phyloP scores from a whole-genome alignment of 2,797 vertebrate species.

The Aeoliscus strigatus region DNA sequence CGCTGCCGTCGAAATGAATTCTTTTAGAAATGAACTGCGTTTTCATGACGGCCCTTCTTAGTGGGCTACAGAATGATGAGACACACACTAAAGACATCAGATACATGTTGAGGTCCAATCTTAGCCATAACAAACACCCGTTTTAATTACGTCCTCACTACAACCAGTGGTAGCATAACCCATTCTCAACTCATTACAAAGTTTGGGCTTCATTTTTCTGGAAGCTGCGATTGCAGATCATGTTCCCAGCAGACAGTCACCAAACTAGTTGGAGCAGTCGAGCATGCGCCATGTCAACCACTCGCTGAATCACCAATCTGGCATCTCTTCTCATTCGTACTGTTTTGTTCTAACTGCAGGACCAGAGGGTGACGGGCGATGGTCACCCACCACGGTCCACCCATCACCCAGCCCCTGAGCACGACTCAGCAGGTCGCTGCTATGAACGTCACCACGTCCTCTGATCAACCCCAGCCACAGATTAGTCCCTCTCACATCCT shows the following conservation, averaged over 20 bases:
- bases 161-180: too few species aligned
- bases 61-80: conserved; percentile 32
- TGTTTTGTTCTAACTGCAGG: conserved; percentile 2
- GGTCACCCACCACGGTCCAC: conserved; percentile 8
- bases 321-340: background rate
- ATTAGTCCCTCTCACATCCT: too few species aligned
- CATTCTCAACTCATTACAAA: too few species aligned
- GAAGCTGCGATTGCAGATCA: too few species aligned
- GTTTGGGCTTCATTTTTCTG: too few species aligned
- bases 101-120: conserved; percentile 2
- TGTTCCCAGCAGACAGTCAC: too few species aligned
- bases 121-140: background rate
- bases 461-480: conserved; percentile 10
- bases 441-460: conserved; percentile 1
- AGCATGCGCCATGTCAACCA: too few species aligned
- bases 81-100: conserved; percentile 5
- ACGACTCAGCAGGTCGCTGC: background rate
- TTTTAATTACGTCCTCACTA: too few species aligned
- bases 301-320: too few species aligned
- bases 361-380: conserved; percentile 14
- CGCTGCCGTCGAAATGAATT: conserved; percentile 64
- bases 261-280: too few species aligned
- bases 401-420: conserved; percentile 4
- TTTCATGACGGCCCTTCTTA: conserved; percentile 48
- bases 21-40: conserved; percentile 44